phyloP scores from a whole-genome alignment of 2,888 invertebrate species.

The Hoplodrina ambigua region DNA sequence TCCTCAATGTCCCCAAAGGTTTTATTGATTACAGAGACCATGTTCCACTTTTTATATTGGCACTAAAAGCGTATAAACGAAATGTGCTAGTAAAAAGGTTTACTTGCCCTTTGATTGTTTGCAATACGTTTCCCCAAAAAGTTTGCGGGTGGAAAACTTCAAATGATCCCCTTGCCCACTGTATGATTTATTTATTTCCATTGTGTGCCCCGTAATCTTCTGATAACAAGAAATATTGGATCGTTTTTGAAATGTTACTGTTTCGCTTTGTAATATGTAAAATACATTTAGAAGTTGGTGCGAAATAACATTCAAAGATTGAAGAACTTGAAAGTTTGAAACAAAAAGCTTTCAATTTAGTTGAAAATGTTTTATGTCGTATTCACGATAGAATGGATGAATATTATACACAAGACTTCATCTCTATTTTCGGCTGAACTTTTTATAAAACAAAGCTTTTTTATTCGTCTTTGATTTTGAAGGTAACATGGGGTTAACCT shows the following conservation, averaged over 20 bases:
- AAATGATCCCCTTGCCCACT: constrained; percentile 60
- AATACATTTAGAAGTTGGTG: neutral
- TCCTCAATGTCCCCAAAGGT: constrained; percentile 67
- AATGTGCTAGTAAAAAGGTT: constrained; percentile 80
- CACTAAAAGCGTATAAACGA: constrained; percentile 77
- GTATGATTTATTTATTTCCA: constrained; percentile 70
- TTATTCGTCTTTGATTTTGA: neutral
- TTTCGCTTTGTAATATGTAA: neutral
- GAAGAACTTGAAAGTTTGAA: constrained; percentile 12
- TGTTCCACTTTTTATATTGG: constrained; percentile 75
- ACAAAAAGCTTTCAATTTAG: constrained; percentile 20
- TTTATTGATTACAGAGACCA: constrained; percentile 78
- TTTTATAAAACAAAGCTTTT: constrained; percentile 19
- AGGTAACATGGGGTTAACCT: neutral
- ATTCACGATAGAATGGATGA: neutral
- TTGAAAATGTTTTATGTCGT: constrained; percentile 6
- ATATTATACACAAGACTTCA: constrained; percentile 12
- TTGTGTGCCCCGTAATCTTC: constrained; percentile 58
- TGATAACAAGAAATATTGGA: constrained; percentile 44
- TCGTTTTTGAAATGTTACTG: constrained; percentile 1
- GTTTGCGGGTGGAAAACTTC: constrained; percentile 61
- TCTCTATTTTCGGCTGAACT: neutral
- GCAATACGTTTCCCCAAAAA: constrained; percentile 74
- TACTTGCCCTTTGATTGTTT: constrained; percentile 83
- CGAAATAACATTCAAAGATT: neutral